Evolutionary conservation across 2,888 invertebrate species (phyloP), one percentile per base, ranked within the genome.

Genomic region (Tenthredo scrophulariae): DNA sequence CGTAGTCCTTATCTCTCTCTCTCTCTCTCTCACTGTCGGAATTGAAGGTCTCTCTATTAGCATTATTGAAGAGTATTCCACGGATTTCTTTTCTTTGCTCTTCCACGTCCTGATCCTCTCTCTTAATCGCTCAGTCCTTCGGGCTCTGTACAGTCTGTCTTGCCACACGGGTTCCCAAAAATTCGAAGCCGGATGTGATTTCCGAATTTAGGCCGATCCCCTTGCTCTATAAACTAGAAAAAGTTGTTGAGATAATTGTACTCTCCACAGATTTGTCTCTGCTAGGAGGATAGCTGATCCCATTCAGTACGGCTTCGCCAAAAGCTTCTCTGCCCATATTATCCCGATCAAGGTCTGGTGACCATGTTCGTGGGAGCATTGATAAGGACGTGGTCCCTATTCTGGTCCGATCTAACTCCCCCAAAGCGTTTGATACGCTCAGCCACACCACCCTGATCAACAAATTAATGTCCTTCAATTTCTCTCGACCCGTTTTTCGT

Each of bases 371-470:
- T n/a, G n/a, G 54, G 54, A 7, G 7, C 6, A 54, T 54, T n/a
- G 54, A 54, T n/a, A n/a, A 54, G n/a, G 54, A 54, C n/a, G n/a
- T 54, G 54, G 54, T 54, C 54, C 18, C 54, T n/a, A 54, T 54
- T 54, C 54, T 54, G 54, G 54, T 54, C 54, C 54, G 54, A 54
- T 54, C n/a, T n/a, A 54, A 54, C 54, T 54, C n/a, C 54, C 7
- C 54, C 54, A 54, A 54, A 54, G n/a, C 54, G 54, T 54, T 54
- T 54, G 54, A 54, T 54, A 54, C 54, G n/a, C n/a, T 54, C 54
- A 7, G n/a, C n/a, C n/a, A 54, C 54, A 54, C 54, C n/a, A n/a
- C 54, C 54, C 54, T 54, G 54, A 54, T 54, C 54, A 54, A 54
- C 54, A 54, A 54, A 54, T 54, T n/a, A 54, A 54, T 54, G 54